These are phyloP conservation scores for Pseudeuparius sepicola DNA, from an alignment of 2,888 invertebrate genomes.

Conservation along the genomic window DNA sequence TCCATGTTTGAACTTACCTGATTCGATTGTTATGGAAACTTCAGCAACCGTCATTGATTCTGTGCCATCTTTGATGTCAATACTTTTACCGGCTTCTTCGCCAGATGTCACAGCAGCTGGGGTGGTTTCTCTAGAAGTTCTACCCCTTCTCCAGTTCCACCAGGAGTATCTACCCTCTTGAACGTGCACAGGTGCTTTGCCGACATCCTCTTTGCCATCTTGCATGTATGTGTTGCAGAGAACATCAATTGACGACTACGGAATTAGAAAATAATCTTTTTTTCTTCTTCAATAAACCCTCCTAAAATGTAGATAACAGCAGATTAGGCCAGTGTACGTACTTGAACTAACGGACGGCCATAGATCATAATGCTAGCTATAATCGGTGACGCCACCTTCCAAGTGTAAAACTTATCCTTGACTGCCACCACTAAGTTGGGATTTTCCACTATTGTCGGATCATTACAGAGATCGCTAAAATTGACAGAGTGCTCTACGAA, in stretches of 20 bases:
- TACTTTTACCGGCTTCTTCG: conserved; percentile 20
- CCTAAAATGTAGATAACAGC: too few species aligned
- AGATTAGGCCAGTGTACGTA: too few species aligned
- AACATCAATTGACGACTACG: conserved; percentile 38
- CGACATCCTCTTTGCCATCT: too few species aligned
- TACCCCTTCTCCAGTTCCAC: conserved; percentile 54
- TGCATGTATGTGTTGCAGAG: conserved; percentile 37
- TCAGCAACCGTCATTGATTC: conserved; percentile 17
- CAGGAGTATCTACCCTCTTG: conserved; percentile 37
- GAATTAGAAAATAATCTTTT: too few species aligned
- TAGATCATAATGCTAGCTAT: conserved; percentile 80
- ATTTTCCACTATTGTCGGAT: conserved; percentile 65
- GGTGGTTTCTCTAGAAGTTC: conserved; percentile 33
- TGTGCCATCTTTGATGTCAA: conserved; percentile 21
- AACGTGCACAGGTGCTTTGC: conserved; percentile 12
- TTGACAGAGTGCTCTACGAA: conserved; percentile 48
- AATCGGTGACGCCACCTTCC: conserved; percentile 84
- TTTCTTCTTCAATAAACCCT: too few species aligned
- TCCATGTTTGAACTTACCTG: too few species aligned
- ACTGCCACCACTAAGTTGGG: conserved; percentile 79
- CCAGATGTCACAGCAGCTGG: conserved; percentile 26
- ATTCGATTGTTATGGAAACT: too few species aligned
- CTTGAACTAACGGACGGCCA: conserved; percentile 74
- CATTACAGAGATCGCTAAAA: conserved; percentile 54
- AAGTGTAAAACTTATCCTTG: conserved; percentile 81